A percentile compares a stretch with the other conserved stretches of the same genome.
phyloP scores from a whole-genome alignment of 2,797 vertebrate species.

The Thripadectes ignobilis region DNA sequence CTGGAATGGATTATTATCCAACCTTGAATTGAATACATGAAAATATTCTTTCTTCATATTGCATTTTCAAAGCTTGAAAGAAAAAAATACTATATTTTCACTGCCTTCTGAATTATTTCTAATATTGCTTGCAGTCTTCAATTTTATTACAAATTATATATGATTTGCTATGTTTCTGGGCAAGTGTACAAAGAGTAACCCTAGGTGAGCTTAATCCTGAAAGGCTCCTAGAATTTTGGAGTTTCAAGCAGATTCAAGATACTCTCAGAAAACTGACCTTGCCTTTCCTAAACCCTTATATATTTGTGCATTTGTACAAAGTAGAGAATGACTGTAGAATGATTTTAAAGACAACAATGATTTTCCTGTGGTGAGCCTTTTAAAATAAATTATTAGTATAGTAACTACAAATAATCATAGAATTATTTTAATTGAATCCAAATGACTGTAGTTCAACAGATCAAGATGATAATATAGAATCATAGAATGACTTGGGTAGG shows the following conservation, averaged over 20 bases:
- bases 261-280: not conserved
- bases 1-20: not conserved
- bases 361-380: not conserved
- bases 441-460: not conserved
- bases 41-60: not conserved
- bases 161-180: too few species aligned
- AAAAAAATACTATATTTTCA: too few species aligned
- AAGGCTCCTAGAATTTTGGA: not conserved
- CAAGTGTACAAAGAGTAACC: too few species aligned
- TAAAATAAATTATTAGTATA: not conserved
- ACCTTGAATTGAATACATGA: not conserved
- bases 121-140: too few species aligned
- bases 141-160: too few species aligned
- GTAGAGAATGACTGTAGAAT: not conserved
- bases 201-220: not conserved
- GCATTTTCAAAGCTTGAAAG: not conserved
- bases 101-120: too few species aligned
- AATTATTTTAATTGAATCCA: not conserved
- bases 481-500: not conserved
- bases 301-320: not conserved
- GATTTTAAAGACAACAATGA: not conserved
- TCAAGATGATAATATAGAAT: not conserved
- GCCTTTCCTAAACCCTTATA: not conserved
- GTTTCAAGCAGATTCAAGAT: not conserved
- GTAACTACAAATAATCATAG: not conserved